These are phyloP conservation scores for Dromaius novaehollandiae DNA, from an alignment of 2,113 vertebrate genomes.

Conservation along the genomic window DNA sequence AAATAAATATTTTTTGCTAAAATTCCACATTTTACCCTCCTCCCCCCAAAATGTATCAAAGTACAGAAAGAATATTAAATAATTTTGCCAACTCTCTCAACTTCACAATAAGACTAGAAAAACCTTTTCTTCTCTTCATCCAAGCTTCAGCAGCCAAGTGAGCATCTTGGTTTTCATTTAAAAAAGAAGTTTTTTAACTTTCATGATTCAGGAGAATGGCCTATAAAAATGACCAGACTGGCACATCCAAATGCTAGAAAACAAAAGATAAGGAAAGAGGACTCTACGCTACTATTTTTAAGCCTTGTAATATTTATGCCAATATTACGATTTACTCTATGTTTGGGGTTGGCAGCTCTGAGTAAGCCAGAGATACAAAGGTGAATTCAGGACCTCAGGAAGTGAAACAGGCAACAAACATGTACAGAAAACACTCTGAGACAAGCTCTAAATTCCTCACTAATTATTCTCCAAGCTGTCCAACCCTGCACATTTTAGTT, in stretches of 20 bases:
- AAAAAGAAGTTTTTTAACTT: background rate
- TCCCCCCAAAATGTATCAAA: background rate
- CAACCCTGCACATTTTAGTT: background rate
- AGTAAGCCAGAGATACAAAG: background rate
- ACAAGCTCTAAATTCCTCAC: background rate
- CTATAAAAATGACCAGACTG: background rate
- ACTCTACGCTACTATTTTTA: background rate
- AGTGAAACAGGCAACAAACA: background rate
- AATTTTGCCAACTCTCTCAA: background rate
- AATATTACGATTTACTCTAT: background rate
- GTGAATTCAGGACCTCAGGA: background rate
- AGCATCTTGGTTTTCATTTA: background rate
- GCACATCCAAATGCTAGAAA: background rate
- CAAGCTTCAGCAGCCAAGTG: background rate
- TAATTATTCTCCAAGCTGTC: background rate
- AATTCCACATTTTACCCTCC: background rate
- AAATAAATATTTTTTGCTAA: background rate
- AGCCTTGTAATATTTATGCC: background rate
- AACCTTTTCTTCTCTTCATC: background rate
- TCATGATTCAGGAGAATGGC: background rate
- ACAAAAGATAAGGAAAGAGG: background rate
- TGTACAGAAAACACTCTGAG: background rate
- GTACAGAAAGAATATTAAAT: background rate
- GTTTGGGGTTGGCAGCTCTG: background rate
- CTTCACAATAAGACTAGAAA: background rate